These are phyloP conservation scores for Drosophila punjabiensis DNA, from an alignment of 1,140 invertebrate species.

Conservation along the genomic window DNA sequence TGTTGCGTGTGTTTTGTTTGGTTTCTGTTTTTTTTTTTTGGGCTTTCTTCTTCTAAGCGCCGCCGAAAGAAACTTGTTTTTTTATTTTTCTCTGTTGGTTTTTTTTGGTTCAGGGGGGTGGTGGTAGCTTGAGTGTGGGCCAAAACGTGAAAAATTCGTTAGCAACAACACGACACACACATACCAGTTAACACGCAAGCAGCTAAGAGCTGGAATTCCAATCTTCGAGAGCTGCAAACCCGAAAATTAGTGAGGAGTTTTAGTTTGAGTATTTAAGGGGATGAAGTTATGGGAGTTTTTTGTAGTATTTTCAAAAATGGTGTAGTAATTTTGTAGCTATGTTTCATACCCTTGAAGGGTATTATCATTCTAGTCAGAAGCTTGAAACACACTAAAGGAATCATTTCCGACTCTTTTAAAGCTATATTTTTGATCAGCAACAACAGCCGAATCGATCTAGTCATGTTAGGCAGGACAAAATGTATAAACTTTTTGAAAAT, in stretches of 20 bases:
- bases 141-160: constrained; percentile 55
- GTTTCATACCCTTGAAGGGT: not conserved
- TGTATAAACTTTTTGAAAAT: too few species aligned
- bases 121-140: constrained; percentile 15
- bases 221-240: constrained; percentile 11
- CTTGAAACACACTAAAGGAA: too few species aligned
- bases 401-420: too few species aligned
- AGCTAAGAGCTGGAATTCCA: constrained; percentile 36
- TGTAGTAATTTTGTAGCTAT: not conserved
- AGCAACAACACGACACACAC: constrained; percentile 40
- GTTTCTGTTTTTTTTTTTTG: constrained; percentile 46
- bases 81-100: constrained; percentile 7
- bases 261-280: not conserved
- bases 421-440: too few species aligned
- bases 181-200: constrained; percentile 29
- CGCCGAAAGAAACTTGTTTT: constrained; percentile 54
- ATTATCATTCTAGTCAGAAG: too few species aligned
- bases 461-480: too few species aligned
- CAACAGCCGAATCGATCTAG: too few species aligned
- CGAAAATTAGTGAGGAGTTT: constrained; percentile 22
- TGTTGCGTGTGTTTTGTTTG: constrained; percentile 60
- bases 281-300: not conserved
- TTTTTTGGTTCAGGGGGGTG: constrained; percentile 27
- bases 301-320: not conserved
- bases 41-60: constrained; percentile 61